phyloP scores from a whole-genome alignment of 92 coral and sea anemone genomes.

The Epizoanthus ramosus region DNA sequence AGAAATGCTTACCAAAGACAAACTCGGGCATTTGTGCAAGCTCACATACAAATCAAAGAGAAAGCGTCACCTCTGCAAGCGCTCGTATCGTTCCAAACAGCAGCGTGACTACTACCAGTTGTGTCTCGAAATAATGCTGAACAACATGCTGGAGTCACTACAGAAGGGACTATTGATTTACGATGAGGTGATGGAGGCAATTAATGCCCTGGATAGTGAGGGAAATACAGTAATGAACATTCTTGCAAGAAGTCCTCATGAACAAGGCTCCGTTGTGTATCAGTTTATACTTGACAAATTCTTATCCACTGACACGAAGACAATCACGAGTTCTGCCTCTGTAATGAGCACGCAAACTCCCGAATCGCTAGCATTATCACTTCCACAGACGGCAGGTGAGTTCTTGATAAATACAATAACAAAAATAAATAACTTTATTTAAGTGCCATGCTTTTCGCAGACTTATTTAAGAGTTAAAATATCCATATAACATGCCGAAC shows the following conservation, averaged over 20 bases:
- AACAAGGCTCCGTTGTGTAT: constrained; percentile 22
- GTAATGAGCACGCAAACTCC: constrained; percentile 14
- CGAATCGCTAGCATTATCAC: neutral
- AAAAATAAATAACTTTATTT: neutral
- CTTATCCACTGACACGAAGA: constrained; percentile 13
- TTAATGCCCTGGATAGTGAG: constrained; percentile 25
- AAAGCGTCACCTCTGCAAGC: constrained; percentile 34
- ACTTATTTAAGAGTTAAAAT: no score
- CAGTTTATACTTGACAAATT: constrained; percentile 32
- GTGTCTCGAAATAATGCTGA: constrained; percentile 37
- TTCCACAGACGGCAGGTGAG: constrained; percentile 25
- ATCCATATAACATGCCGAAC: no score
- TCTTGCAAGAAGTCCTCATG: constrained; percentile 35
- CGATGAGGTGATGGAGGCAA: constrained; percentile 38
- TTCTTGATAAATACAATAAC: neutral
- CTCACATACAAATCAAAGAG: constrained; percentile 38
- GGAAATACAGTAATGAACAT: constrained; percentile 40
- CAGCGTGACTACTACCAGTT: constrained; percentile 39
- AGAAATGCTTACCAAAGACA: constrained; percentile 44
- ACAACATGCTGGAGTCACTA: constrained; percentile 31
- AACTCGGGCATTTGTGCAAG: constrained; percentile 23
- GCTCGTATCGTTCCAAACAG: constrained; percentile 36
- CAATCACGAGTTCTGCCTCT: neutral
- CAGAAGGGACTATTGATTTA: constrained; percentile 25
- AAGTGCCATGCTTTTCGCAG: neutral